Evolutionary conservation across 2,888 invertebrate species (phyloP), one percentile per base, ranked within the genome.

Genomic region (Noctua janthina): DNA sequence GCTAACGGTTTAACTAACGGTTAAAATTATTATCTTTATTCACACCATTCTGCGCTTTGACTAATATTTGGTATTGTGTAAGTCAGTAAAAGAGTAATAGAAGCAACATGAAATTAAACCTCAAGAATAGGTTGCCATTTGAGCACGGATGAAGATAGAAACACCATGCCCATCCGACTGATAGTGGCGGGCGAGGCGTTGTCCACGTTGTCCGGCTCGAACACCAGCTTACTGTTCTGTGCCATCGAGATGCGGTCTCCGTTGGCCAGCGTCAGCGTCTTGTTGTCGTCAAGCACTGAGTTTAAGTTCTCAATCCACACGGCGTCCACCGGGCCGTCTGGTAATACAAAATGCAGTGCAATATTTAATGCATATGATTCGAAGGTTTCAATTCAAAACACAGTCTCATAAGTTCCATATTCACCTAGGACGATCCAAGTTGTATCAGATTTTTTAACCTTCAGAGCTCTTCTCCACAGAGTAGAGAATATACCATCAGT

Each of bases 401-500:
- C 1, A 17, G n/a, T 46, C 3, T 51, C 29, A 35, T 10, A 23
- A 5, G 13, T 51, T 51, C 13, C 39, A 70, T 66, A 68, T 59
- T 78, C 23, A 69, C 96, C 96, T 87, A 97, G 93, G 4, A 97
- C 96, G 90, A 97, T 97, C 98, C 98, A 98, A 66, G 98, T 97
- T 79, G 97, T 97, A 85, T 98, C 98, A 7, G 96, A 95, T 92
- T 98, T 98, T 91, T 98, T 98, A 1, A 98, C 97, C 95, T 98
- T 98, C 39, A 98, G 96, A 4, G 99, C 98, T 93, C 98, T 97
- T 89, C 99, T 97, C 99, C 99, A 99, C 6, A 99, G 95, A 0
- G 98, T 99, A 0, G 99, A 99, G 94, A 99, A 99, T 90, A 99
- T 99, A n/a, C 99, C 99, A 95, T 99, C 99, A 0, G 99, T 99